Base-by-base conservation (phyloP, 1,140 invertebrate species). In the Pentalonia nigronervosa region DNA sequence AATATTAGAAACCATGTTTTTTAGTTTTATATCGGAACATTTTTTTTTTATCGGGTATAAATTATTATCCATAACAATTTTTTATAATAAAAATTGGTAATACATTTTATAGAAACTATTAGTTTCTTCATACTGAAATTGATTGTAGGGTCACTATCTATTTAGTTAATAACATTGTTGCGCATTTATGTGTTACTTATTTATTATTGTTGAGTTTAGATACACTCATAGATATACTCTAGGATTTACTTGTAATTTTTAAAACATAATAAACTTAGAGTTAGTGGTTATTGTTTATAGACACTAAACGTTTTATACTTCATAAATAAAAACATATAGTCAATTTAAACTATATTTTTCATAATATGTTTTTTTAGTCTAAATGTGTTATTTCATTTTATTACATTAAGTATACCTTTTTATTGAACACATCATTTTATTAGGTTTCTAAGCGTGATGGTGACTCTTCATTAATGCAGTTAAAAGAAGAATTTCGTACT, bases 391-490 rank as follows among this genome's bases (percentile, higher is more conserved):
- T 50, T 30, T 25, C 21, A 56, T 56, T 60, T 90, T 47, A 34
- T 47, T 0, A 7, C 41, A 90, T 81, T 91, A 36, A 36, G 23
- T 45, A 11, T 47, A 30, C 1, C 7, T 21, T 94, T 90, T 94
- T 23, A 60, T 94, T 93, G 21, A 34, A 53, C 20, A 14, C 1
- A 56, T 56, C 23, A 45, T n/a, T 90, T 90, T 67, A 45, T n/a
- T 94, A 98, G 98, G 98, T 99, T 84, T 98, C 98, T 20, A 99
- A 99, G 96, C 96, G 99, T 45, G 99, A 99, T 95, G 98, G 98
- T 25, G 99, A 99, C 95, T 99, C 99, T 0, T 99, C 99, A 7
- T 95, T 99, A 60, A 99, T 99, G 99, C 99, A 99, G 95, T 95
- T 99, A 11, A 99, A 99, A 95, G 98, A 99, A 95, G 99, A 99